Evolutionary conservation across 2,888 invertebrate genomes (phyloP).

Genomic region (Drosophila demipolita): DNA sequence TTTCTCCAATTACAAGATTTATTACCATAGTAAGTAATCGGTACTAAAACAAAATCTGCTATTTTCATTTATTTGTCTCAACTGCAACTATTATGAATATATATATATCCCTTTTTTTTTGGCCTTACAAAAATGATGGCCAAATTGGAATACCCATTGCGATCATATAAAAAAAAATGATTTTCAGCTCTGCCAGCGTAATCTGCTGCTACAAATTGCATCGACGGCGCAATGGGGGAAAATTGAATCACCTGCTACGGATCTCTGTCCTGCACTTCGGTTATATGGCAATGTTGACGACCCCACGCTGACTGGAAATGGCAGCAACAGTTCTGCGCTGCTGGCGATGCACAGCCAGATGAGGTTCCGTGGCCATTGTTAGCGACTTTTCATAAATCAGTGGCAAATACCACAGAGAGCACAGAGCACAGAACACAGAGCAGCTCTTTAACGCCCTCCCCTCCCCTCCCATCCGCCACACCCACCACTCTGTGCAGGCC

Average conservation of each 20-base stretch:
- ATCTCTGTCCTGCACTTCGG: constrained; percentile 10
- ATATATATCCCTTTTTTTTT: not conserved
- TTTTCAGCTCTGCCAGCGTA: constrained; percentile 10
- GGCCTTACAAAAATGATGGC: not conserved
- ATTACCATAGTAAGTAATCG: not conserved
- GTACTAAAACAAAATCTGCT: not conserved
- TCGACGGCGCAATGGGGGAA: constrained; percentile 32
- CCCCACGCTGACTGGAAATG: not conserved
- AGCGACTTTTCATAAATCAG: constrained; percentile 69
- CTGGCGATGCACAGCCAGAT: constrained; percentile 17
- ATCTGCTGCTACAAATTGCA: constrained; percentile 52
- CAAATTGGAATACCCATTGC: not conserved
- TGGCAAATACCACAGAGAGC: constrained; percentile 48
- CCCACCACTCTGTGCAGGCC: constrained; percentile 13
- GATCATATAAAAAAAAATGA: not conserved
- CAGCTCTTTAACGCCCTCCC: not conserved
- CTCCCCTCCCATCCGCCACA: not conserved
- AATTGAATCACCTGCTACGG: constrained; percentile 42
- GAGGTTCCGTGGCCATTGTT: not conserved
- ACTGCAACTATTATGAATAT: not conserved
- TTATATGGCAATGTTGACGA: not conserved
- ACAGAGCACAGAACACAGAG: constrained; percentile 12
- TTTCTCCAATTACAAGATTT: too few species aligned
- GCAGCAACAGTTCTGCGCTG: not conserved
- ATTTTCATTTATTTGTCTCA: not conserved